These are phyloP conservation scores for Mungos mungo DNA, from an alignment of 2,113 vertebrate genomes.

Conservation along the genomic window DNA sequence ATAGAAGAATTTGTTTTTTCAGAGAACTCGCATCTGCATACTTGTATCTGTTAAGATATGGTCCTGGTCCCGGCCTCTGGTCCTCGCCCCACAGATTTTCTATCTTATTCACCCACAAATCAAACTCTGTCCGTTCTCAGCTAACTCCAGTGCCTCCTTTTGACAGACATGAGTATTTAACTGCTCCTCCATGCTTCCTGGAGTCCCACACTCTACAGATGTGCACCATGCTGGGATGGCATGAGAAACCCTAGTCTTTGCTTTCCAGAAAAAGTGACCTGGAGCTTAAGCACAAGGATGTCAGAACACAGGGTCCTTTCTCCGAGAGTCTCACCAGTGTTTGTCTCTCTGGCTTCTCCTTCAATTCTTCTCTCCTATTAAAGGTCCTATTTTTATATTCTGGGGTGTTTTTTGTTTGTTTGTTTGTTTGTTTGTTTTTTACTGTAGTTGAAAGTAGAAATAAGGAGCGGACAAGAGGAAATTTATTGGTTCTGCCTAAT, in stretches of 20 bases:
- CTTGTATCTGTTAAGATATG: not conserved
- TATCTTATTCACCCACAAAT: not conserved
- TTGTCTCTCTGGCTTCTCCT: not conserved
- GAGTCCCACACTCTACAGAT: not conserved
- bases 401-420: not conserved
- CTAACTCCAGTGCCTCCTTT: not conserved
- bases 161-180: not conserved
- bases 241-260: not conserved
- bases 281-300: not conserved
- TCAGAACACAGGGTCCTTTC: not conserved
- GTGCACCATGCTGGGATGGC: rapidly evolving
- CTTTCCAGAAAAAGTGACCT: not conserved
- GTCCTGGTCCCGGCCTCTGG: not conserved
- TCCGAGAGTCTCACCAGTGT: not conserved
- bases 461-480: not conserved
- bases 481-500: not conserved
- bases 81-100: not conserved
- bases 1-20: not conserved
- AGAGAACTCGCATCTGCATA: not conserved
- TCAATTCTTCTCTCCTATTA: not conserved
- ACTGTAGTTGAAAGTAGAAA: not conserved
- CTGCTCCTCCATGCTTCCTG: not conserved
- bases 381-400: not conserved
- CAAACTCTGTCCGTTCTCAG: not conserved
- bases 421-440: not conserved